Percentiles rank a stretch among this genome's conserved stretches.
Evolutionary conservation across 2,888 invertebrate species (phyloP).

Genomic region (Iselma pallidipennis): DNA sequence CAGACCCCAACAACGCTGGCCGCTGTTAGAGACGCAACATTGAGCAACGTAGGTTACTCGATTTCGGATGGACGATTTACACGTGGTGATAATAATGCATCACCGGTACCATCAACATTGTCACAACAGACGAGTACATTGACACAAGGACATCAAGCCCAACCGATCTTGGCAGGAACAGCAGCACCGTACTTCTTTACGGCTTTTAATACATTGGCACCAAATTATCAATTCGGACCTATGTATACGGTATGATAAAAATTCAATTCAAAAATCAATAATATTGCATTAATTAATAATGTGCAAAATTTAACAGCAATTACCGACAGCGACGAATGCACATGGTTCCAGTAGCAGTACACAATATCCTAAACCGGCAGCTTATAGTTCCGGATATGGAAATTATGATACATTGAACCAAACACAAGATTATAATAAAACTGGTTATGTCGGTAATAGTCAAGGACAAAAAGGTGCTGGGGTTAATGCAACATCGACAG

Average conservation of each 20-base stretch:
- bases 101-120: conserved; percentile 76
- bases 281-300: neutral
- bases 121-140: conserved; percentile 69
- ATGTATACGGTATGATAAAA: conserved; percentile 66
- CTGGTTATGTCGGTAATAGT: conserved; percentile 57
- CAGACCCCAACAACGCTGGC: conserved; percentile 73
- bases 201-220: conserved; percentile 67
- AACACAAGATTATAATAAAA: conserved; percentile 59
- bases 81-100: conserved; percentile 76
- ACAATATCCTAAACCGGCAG: conserved; percentile 69
- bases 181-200: conserved; percentile 76
- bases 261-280: neutral
- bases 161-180: conserved; percentile 64
- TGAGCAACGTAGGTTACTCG: conserved; percentile 70
- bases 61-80: conserved; percentile 73
- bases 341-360: conserved; percentile 69
- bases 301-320: conserved; percentile 60
- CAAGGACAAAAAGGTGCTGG: conserved; percentile 56
- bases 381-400: conserved; percentile 64
- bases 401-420: conserved; percentile 64
- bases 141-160: conserved; percentile 61
- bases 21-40: conserved; percentile 67
- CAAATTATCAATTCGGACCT: conserved; percentile 72
- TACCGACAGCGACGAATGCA: conserved; percentile 74
- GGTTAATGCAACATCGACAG: conserved; percentile 49